Percentiles rank a stretch among this genome's conserved stretches.
These are phyloP conservation scores for Phoenicopterus ruber DNA, from an alignment of 2,113 vertebrate species.

Conservation along the genomic window DNA sequence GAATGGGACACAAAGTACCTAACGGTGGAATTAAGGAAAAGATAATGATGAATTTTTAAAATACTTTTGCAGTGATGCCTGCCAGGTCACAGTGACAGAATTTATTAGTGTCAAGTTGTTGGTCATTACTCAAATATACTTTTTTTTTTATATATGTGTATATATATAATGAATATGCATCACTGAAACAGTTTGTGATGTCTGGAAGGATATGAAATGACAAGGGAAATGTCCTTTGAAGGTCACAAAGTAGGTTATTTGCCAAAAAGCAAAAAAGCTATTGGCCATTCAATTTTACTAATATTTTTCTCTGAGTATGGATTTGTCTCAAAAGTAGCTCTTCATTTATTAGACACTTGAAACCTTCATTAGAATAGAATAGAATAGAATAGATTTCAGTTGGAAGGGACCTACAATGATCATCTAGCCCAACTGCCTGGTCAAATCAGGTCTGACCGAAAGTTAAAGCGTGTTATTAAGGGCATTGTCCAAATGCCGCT, in stretches of 20 bases:
- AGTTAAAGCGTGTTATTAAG: not conserved
- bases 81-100: no score
- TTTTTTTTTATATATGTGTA: fast-evolving
- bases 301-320: not conserved
- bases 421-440: not conserved
- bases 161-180: not conserved
- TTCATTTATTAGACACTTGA: not conserved
- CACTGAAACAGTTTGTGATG: not conserved
- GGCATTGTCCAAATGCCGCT: not conserved
- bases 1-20: no score
- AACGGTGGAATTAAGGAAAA: no score
- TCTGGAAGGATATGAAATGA: not conserved
- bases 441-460: not conserved
- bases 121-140: no score
- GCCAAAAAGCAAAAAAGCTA: not conserved
- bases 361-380: not conserved
- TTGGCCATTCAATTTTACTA: not conserved
- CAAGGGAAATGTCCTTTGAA: not conserved
- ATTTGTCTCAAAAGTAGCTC: not conserved
- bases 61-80: no score
- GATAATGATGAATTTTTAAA: no score
- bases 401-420: not conserved
- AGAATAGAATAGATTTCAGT: not conserved
- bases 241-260: not conserved
- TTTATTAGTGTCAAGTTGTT: no score